Evolutionary conservation across 2,797 vertebrate genomes (phyloP).

Genomic region (Hapalemur alaotrensis): DNA sequence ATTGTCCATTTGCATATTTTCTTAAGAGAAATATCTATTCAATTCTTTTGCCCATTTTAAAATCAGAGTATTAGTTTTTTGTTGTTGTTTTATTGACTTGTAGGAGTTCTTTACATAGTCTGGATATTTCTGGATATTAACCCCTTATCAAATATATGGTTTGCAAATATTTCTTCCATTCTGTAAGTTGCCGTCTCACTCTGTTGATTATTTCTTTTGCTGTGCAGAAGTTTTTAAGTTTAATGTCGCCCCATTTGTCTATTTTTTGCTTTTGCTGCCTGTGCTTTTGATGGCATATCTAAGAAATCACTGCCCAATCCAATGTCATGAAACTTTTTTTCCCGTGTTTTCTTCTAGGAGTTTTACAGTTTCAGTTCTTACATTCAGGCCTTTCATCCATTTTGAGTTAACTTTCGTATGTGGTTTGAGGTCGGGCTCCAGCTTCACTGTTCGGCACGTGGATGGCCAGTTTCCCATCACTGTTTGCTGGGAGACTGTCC

Average conservation of each 20-base stretch:
- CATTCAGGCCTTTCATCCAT: rapidly evolving
- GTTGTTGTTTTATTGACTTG: background rate
- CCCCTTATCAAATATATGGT: background rate
- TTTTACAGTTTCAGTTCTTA: background rate
- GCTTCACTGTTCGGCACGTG: rapidly evolving
- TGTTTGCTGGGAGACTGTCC: rapidly evolving
- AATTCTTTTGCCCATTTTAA: background rate
- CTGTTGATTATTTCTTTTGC: rapidly evolving
- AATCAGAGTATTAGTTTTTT: background rate
- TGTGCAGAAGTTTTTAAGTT: background rate
- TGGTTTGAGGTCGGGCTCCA: background rate
- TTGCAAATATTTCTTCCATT: background rate
- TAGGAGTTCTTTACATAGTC: background rate
- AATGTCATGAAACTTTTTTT: rapidly evolving
- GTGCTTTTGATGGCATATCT: rapidly evolving
- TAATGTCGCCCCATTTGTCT: rapidly evolving
- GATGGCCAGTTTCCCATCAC: background rate
- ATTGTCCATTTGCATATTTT: rapidly evolving
- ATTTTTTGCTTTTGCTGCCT: background rate
- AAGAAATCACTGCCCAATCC: background rate
- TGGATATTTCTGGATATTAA: too few species aligned
- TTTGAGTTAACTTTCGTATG: background rate
- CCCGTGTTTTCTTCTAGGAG: background rate
- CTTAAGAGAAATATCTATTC: background rate
- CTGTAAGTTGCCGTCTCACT: background rate